phyloP scores from a whole-genome alignment of 2,797 vertebrate species.

The Rhincodon typus region DNA sequence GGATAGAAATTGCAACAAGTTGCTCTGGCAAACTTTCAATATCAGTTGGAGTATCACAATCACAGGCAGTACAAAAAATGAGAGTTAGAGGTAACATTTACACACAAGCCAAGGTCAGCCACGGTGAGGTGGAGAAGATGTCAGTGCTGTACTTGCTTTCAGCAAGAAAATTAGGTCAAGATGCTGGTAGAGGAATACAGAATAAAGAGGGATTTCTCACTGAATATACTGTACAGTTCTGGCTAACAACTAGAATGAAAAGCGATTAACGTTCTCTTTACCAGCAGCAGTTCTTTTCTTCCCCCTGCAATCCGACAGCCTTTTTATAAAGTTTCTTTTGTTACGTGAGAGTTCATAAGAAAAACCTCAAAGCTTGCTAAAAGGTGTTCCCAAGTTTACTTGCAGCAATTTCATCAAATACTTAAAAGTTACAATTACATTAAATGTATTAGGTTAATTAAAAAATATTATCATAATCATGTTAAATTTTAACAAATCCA shows the following conservation, averaged over 20 bases:
- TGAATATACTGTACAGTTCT: not conserved
- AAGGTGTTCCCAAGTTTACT: not conserved
- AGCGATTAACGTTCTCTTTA: not conserved
- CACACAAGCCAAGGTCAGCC: not conserved
- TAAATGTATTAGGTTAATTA: not conserved
- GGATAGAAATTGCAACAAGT: not conserved
- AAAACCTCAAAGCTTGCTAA: not conserved
- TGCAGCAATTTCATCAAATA: not conserved
- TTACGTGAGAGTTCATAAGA: not conserved
- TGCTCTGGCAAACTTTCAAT: not conserved
- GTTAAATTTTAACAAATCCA: not conserved
- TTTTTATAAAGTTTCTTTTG: not conserved
- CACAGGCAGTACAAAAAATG: not conserved
- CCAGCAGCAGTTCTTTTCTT: not conserved
- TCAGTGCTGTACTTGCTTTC: not conserved
- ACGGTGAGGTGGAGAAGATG: not conserved
- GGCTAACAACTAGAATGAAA: not conserved
- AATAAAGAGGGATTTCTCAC: not conserved
- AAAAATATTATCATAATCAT: not conserved
- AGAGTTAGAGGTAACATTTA: not conserved
- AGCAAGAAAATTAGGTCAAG: slow-evolving; percentile 18
- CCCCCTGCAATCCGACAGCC: not conserved
- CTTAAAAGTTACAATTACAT: not conserved
- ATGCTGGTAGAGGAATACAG: not conserved
- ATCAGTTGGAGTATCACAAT: not conserved